phyloP scores from a whole-genome alignment of 2,888 invertebrate species.

The Eristalis tenax region DNA sequence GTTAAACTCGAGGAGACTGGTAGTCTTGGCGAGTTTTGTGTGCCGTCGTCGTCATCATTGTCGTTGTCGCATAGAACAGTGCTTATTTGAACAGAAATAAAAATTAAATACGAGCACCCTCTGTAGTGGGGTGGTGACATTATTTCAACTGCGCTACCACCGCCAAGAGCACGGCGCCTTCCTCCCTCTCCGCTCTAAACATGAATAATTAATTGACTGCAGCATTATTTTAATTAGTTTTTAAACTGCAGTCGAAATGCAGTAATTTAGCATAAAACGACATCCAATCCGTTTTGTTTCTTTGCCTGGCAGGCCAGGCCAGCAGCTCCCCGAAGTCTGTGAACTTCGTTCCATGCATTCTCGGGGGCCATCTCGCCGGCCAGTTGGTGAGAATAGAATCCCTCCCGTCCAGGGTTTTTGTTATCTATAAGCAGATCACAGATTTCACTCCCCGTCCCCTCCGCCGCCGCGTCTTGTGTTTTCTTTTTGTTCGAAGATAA shows the following conservation, averaged over 20 bases:
- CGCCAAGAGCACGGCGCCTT: not conserved
- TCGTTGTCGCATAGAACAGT: conserved; percentile 49
- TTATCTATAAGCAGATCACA: conserved; percentile 62
- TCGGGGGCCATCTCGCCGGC: not conserved
- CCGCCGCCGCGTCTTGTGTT: conserved; percentile 20
- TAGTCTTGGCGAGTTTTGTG: conserved; percentile 30
- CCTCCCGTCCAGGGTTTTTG: conserved; percentile 20
- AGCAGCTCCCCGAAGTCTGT: not conserved
- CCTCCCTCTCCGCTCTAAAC: conserved; percentile 67
- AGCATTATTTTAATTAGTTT: conserved; percentile 82
- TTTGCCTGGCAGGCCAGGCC: not conserved
- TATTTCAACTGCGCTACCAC: not conserved
- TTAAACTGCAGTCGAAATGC: conserved; percentile 78
- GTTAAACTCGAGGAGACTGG: not conserved
- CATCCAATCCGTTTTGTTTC: conserved; percentile 26
- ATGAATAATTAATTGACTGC: conserved; percentile 82
- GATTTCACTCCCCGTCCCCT: conserved; percentile 15
- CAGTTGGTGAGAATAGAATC: not conserved
- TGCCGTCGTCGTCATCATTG: conserved; percentile 26
- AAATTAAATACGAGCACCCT: conserved; percentile 64
- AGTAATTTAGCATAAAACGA: conserved; percentile 71
- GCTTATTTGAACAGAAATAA: conserved; percentile 69
- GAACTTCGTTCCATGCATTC: not conserved
- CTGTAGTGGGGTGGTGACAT: conserved; percentile 36
- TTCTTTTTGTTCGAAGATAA: conserved; percentile 40